Percentiles rank a stretch among this genome's conserved stretches.
phyloP scores from a whole-genome alignment of 2,113 vertebrate species.

The Sarotherodon lohbergeri region DNA sequence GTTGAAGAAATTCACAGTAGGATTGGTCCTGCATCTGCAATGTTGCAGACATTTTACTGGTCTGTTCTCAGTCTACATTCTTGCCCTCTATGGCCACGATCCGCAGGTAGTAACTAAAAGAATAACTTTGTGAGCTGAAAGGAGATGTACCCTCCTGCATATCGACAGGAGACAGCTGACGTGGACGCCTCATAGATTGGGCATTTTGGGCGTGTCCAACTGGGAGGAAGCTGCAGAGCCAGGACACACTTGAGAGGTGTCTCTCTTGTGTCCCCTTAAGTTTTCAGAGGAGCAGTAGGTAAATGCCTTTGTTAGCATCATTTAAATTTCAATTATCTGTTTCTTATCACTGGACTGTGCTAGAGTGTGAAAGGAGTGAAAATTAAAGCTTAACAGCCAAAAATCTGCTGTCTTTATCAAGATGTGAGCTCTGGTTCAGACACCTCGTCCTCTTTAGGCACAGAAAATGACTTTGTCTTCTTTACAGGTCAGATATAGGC shows the following conservation, averaged over 20 bases:
- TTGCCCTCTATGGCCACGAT: neutral
- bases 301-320: neutral
- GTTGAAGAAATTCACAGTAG: neutral
- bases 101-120: neutral
- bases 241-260: neutral
- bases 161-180: neutral
- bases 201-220: neutral
- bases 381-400: neutral
- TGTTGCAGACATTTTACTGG: fast-evolving
- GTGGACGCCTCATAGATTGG: neutral
- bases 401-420: neutral
- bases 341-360: neutral
- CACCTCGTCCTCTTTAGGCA: fast-evolving
- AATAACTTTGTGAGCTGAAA: neutral
- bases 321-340: neutral
- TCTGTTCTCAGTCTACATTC: fast-evolving
- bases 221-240: neutral
- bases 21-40: neutral
- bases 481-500: neutral
- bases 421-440: neutral
- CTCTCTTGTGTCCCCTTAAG: neutral
- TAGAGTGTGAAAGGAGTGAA: neutral
- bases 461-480: neutral
- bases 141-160: neutral
- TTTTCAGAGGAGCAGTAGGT: neutral